phyloP scores from a whole-genome alignment of 23 tunicate species.

The Botrylloides violaceus region DNA sequence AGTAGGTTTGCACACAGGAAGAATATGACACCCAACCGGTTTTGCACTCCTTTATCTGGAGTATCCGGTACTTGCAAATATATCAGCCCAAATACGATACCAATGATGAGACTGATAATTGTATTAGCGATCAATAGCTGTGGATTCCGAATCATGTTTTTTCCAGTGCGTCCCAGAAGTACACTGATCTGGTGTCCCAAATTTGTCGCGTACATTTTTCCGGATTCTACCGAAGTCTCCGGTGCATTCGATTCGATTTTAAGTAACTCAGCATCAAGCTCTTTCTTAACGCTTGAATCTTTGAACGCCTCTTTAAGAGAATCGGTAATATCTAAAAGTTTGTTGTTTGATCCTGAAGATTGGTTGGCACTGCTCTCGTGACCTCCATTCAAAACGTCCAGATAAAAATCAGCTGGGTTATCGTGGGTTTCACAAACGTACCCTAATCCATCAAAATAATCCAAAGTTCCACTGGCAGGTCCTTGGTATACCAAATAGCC shows the following conservation, averaged over 20 bases:
- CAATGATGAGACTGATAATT: conserved; percentile 49
- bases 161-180: conserved; percentile 43
- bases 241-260: not conserved
- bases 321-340: not conserved
- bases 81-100: conserved; percentile 74
- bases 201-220: conserved; percentile 53
- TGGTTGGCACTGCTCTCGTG: not conserved
- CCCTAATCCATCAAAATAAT: conserved; percentile 70
- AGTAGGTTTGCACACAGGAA: conserved; percentile 73
- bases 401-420: conserved; percentile 90
- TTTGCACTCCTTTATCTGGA: conserved; percentile 74
- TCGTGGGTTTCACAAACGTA: conserved; percentile 82
- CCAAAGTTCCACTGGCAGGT: conserved; percentile 35
- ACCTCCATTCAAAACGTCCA: conserved; percentile 86
- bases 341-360: not conserved
- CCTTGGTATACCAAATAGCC: conserved; percentile 74
- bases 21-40: conserved; percentile 83
- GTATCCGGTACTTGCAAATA: conserved; percentile 58
- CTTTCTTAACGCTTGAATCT: not conserved
- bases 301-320: not conserved
- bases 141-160: conserved; percentile 72
- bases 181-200: conserved; percentile 60
- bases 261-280: conserved; percentile 2
- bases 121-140: conserved; percentile 66
- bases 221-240: not conserved